A percentile compares a stretch with the other conserved stretches of the same genome.
These are phyloP conservation scores for Parazoanthus atlanticus DNA, from an alignment of 92 coral and sea anemone genomes.

Conservation along the genomic window DNA sequence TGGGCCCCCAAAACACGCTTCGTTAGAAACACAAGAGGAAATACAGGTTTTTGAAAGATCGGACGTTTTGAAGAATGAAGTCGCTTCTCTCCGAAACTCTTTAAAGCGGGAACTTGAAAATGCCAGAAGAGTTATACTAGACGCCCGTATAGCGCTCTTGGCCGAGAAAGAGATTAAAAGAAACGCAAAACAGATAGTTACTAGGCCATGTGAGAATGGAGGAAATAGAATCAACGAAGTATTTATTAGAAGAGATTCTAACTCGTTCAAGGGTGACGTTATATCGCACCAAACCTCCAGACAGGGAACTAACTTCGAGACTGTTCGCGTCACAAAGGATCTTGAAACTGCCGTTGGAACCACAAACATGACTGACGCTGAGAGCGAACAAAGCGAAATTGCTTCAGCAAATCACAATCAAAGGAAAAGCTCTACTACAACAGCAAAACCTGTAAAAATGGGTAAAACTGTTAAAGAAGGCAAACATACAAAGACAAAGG, in stretches of 20 bases:
- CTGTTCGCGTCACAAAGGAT: background rate
- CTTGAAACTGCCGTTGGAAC: background rate
- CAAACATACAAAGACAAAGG: too few species aligned
- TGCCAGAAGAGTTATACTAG: slow-evolving; percentile 1
- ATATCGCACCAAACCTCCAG: background rate
- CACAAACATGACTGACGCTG: background rate
- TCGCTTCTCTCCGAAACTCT: background rate
- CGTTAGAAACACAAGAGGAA: background rate
- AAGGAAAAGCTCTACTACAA: background rate
- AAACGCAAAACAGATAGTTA: background rate
- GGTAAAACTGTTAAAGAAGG: background rate
- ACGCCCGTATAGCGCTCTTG: background rate
- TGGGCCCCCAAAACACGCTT: background rate
- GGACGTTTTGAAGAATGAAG: slow-evolving; percentile 13
- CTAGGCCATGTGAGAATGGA: background rate
- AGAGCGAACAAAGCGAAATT: background rate
- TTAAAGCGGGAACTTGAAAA: slow-evolving; percentile 1
- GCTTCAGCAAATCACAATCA: background rate
- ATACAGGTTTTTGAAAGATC: background rate
- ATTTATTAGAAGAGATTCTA: background rate
- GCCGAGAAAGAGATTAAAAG: slow-evolving; percentile 18
- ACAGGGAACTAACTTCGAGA: background rate
- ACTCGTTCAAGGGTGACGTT: background rate
- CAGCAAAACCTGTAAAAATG: background rate
- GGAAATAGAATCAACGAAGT: background rate